A percentile compares a stretch with the other conserved stretches of the same genome.
Evolutionary conservation across 1,140 invertebrate genomes (phyloP).

Genomic region (Mya arenaria): DNA sequence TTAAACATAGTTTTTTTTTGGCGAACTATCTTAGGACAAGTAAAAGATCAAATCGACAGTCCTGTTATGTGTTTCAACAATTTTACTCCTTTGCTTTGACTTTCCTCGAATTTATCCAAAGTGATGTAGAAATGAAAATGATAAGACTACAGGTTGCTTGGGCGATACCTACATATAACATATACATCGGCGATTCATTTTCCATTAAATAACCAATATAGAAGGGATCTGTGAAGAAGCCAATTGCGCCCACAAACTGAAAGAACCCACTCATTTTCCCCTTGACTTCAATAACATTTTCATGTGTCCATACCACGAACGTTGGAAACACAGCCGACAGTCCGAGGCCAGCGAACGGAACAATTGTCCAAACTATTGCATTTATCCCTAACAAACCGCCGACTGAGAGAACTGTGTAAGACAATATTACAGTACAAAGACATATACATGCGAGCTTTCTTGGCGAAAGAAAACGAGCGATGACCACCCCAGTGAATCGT

Average conservation of each 20-base stretch:
- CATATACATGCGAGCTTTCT: background rate
- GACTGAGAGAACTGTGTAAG: background rate
- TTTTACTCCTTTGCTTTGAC: too few relatives aligned
- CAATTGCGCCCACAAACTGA: background rate
- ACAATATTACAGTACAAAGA: background rate
- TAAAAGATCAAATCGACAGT: too few relatives aligned
- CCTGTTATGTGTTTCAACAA: too few relatives aligned
- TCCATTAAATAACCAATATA: conserved; percentile 16
- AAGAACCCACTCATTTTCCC: conserved; percentile 8
- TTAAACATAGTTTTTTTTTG: too few relatives aligned
- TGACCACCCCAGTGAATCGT: background rate
- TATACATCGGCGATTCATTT: conserved; percentile 11
- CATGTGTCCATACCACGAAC: conserved; percentile 24
- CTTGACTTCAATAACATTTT: conserved; percentile 6
- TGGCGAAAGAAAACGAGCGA: background rate
- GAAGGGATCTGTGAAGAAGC: background rate
- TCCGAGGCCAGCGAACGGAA: background rate
- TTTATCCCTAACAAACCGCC: background rate
- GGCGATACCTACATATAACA: background rate
- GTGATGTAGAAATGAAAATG: background rate
- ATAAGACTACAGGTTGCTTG: background rate
- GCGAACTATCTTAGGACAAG: too few relatives aligned
- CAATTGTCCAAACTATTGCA: conserved; percentile 2
- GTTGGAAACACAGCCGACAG: background rate
- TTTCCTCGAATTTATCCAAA: too few relatives aligned